phyloP scores from a whole-genome alignment of 2,888 invertebrate genomes.

The Magallana nippona region DNA sequence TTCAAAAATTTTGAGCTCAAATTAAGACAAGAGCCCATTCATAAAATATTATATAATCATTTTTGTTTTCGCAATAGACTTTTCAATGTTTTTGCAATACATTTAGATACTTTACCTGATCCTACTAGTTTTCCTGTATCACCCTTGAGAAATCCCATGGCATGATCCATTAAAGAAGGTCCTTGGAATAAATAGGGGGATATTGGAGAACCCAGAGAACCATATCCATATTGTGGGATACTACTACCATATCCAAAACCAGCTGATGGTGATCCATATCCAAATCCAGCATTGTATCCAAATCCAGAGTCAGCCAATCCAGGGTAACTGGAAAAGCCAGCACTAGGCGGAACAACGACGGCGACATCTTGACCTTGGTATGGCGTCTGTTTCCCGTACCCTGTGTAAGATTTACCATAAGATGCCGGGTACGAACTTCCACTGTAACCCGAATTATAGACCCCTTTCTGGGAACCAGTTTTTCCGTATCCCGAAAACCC shows the following conservation, averaged over 20 bases:
- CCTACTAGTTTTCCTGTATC: background rate
- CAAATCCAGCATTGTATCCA: background rate
- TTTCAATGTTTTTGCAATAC: too few relatives aligned
- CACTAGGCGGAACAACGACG: background rate
- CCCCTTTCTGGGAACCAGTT: background rate
- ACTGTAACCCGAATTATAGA: background rate
- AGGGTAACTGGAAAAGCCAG: background rate
- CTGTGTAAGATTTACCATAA: background rate
- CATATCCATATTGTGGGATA: conserved; percentile 8
- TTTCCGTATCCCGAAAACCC: background rate
- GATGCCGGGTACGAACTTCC: background rate
- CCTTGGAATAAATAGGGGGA: conserved; percentile 5
- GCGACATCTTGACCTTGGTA: background rate
- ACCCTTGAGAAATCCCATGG: background rate
- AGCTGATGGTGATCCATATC: background rate
- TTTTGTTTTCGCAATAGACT: too few relatives aligned
- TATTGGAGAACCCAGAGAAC: background rate
- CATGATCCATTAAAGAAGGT: conserved; percentile 9
- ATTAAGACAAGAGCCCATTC: too few relatives aligned
- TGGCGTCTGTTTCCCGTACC: background rate
- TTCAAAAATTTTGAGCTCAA: too few relatives aligned
- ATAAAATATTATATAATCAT: too few relatives aligned
- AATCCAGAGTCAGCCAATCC: background rate
- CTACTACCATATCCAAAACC: background rate
- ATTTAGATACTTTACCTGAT: background rate